Percentiles rank a stretch among this genome's conserved stretches.
These are phyloP conservation scores for Cydia pomonella DNA, from an alignment of 1,140 invertebrate species.

Conservation along the genomic window DNA sequence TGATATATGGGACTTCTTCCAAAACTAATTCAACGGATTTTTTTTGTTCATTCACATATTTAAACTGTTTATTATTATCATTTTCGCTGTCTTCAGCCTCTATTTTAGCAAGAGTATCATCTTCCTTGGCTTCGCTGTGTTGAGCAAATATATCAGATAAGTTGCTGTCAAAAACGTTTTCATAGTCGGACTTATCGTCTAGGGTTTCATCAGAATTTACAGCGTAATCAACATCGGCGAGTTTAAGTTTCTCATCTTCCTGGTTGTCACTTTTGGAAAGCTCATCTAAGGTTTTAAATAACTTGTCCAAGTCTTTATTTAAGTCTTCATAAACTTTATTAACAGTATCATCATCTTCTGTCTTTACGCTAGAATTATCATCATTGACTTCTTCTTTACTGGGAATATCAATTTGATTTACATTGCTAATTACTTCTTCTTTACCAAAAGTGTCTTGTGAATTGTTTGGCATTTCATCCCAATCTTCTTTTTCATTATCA, in stretches of 20 bases:
- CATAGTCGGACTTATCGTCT: constrained; percentile 8
- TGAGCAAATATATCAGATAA: constrained; percentile 7
- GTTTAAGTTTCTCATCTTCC: constrained; percentile 35
- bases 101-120: background rate
- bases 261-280: constrained; percentile 42
- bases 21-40: background rate
- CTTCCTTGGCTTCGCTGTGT: constrained; percentile 3
- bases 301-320: constrained; percentile 52
- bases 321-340: constrained; percentile 50
- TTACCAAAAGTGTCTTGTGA: too few species aligned
- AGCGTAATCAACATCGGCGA: constrained; percentile 24
- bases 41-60: background rate
- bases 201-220: constrained; percentile 17
- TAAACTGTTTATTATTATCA: background rate
- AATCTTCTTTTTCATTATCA: background rate
- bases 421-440: background rate
- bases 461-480: too few species aligned
- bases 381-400: constrained; percentile 30
- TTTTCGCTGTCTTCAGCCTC: background rate
- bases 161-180: constrained; percentile 22
- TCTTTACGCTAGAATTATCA: constrained; percentile 16
- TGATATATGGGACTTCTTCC: background rate
- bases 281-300: constrained; percentile 55
- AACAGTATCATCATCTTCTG: constrained; percentile 41
- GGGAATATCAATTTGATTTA: constrained; percentile 5